phyloP scores from a whole-genome alignment of 1,140 invertebrate species.

The Maniola jurtina region DNA sequence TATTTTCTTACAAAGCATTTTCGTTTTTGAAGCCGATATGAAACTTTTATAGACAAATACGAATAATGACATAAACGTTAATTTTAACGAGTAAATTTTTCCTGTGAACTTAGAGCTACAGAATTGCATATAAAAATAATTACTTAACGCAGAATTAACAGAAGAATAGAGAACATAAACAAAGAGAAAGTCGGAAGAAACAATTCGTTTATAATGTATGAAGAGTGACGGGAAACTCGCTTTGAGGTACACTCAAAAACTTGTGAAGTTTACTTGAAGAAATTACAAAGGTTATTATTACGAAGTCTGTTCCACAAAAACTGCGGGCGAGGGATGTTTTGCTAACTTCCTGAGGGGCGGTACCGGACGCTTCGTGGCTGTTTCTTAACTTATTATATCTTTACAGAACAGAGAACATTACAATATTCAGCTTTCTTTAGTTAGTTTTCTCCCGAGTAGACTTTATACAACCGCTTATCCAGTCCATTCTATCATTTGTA shows the following conservation, averaged over 20 bases:
- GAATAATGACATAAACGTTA: too few species aligned
- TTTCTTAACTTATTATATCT: conserved; percentile 24
- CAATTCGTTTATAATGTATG: conserved; percentile 40
- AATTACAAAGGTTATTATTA: conserved; percentile 56
- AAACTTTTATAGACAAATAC: too few species aligned
- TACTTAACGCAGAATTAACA: not conserved
- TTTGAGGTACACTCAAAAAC: conserved; percentile 45
- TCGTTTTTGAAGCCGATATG: too few species aligned
- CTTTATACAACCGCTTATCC: not conserved
- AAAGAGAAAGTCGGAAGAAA: conserved; percentile 18
- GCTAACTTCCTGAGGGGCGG: conserved; percentile 42
- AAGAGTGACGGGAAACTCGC: conserved; percentile 38
- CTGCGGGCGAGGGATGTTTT: conserved; percentile 42
- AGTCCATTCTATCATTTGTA: not conserved
- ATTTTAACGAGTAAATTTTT: not conserved
- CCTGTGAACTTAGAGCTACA: not conserved
- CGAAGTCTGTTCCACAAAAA: conserved; percentile 45
- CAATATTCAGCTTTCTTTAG: conserved; percentile 21
- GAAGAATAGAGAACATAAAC: conserved; percentile 4
- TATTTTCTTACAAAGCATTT: too few species aligned
- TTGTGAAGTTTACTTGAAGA: conserved; percentile 48
- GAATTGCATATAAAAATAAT: not conserved
- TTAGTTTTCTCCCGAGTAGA: conserved; percentile 22
- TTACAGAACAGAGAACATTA: conserved; percentile 14
- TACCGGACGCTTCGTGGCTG: conserved; percentile 23